Evolutionary conservation across 2,113 vertebrate genomes (phyloP).

Genomic region (Perca fluviatilis): DNA sequence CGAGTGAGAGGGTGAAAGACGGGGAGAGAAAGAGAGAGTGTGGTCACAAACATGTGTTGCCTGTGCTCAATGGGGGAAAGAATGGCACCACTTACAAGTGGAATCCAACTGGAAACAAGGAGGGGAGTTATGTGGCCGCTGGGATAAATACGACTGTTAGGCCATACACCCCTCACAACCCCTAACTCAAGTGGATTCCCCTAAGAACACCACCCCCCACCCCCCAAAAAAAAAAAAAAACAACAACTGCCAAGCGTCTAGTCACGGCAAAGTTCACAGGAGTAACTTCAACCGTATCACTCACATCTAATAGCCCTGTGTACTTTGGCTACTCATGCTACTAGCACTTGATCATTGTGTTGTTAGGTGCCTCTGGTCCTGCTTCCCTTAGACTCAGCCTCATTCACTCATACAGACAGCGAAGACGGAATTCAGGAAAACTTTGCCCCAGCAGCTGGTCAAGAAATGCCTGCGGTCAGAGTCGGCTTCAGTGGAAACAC

Average conservation of each 20-base stretch:
- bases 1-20: conserved; percentile 52
- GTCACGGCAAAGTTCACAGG: conserved; percentile 72
- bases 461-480: conserved; percentile 64
- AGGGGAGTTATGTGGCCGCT: conserved; percentile 66
- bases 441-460: conserved; percentile 68
- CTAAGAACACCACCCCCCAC: background rate
- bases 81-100: conserved; percentile 74
- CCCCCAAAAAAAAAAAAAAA: background rate
- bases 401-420: conserved; percentile 65
- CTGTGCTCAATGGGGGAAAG: conserved; percentile 61
- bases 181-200: conserved; percentile 54
- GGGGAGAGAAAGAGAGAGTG: conserved; percentile 51
- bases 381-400: conserved; percentile 46
- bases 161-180: conserved; percentile 25
- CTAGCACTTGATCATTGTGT: conserved; percentile 74
- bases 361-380: conserved; percentile 69
- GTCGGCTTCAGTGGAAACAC: conserved; percentile 60
- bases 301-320: conserved; percentile 81
- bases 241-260: conserved; percentile 38
- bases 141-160: conserved; percentile 70
- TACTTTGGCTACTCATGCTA: conserved; percentile 70
- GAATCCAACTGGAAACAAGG: conserved; percentile 71
- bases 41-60: conserved; percentile 73
- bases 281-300: conserved; percentile 79
- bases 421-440: conserved; percentile 64